Conservation (phyloP, 2,888 invertebrate genomes). For the Microplitis deprimator region DNA sequence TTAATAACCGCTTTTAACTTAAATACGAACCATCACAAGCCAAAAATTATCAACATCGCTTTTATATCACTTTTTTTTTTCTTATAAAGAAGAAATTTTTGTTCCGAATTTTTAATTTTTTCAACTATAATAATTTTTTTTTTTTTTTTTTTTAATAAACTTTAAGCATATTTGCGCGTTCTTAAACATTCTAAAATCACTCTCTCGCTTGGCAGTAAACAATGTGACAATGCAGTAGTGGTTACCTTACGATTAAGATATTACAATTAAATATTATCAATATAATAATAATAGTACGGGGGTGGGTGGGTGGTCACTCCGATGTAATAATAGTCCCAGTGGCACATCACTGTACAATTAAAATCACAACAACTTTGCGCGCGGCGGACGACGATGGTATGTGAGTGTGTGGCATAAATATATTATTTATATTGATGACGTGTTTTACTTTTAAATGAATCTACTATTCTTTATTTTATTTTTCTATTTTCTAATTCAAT, state of each 20-base stretch:
- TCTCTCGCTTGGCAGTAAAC: slow-evolving; percentile 69
- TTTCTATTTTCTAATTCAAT: not conserved
- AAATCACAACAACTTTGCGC: slow-evolving; percentile 65
- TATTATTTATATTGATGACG: slow-evolving; percentile 15
- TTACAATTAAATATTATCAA: slow-evolving; percentile 55
- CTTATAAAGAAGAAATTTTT: slow-evolving; percentile 41
- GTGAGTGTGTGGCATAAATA: slow-evolving; percentile 48
- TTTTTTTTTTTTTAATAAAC: slow-evolving; percentile 26
- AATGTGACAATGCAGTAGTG: slow-evolving; percentile 72
- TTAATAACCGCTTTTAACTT: slow-evolving; percentile 36
- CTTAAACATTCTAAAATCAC: slow-evolving; percentile 40
- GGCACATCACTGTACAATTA: slow-evolving; percentile 67
- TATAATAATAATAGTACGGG: slow-evolving; percentile 68
- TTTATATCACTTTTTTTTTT: slow-evolving; percentile 43
- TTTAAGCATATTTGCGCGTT: slow-evolving; percentile 35
- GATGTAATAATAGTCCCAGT: slow-evolving; percentile 68
- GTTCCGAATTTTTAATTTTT: slow-evolving; percentile 28
- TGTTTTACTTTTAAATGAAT: slow-evolving; percentile 4
- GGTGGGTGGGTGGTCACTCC: slow-evolving; percentile 70
- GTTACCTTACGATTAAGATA: slow-evolving; percentile 67
- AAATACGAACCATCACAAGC: slow-evolving; percentile 44
- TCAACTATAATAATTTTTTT: slow-evolving; percentile 23
- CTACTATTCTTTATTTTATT: not conserved
- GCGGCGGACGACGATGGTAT: slow-evolving; percentile 68
- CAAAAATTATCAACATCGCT: slow-evolving; percentile 48